Conservation (phyloP, 2,888 invertebrate species). For the Thelaira solivaga region DNA sequence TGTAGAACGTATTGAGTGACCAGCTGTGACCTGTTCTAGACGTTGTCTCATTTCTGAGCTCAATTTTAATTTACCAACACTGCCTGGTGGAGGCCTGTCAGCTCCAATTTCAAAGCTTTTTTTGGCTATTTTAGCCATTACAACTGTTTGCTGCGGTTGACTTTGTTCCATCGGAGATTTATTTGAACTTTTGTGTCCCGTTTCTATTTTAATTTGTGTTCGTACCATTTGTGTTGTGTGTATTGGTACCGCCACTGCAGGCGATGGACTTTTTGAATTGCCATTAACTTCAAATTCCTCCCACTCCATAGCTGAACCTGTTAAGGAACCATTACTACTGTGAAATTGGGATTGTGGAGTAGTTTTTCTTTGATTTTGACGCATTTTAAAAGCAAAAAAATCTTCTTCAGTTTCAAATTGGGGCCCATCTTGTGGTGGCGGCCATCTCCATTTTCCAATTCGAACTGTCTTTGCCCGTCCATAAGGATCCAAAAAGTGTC, state of each 20-base stretch:
- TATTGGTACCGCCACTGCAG: conserved; percentile 63
- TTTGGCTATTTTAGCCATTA: conserved; percentile 69
- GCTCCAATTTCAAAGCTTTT: conserved; percentile 89
- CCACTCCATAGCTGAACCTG: conserved; percentile 84
- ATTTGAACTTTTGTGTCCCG: conserved; percentile 60
- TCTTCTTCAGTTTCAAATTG: conserved; percentile 86
- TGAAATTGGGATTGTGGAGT: conserved; percentile 82
- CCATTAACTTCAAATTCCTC: conserved; percentile 89
- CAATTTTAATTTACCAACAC: conserved; percentile 92
- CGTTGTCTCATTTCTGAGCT: conserved; percentile 95
- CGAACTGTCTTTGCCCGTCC: conserved; percentile 95
- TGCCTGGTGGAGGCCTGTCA: conserved; percentile 88
- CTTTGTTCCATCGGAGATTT: conserved; percentile 45
- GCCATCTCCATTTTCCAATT: conserved; percentile 98
- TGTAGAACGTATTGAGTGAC: conserved; percentile 89
- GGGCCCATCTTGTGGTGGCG: conserved; percentile 88
- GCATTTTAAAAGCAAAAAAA: conserved; percentile 92
- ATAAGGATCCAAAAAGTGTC: conserved; percentile 92
- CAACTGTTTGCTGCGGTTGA: conserved; percentile 58
- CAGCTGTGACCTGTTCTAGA: conserved; percentile 91
- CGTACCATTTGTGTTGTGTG: conserved; percentile 68
- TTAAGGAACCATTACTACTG: conserved; percentile 72
- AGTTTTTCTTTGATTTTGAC: conserved; percentile 88
- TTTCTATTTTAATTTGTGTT: conserved; percentile 71
- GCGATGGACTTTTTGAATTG: conserved; percentile 71